Conservation (phyloP, 2,797 vertebrate species). For the Pterois miles region DNA sequence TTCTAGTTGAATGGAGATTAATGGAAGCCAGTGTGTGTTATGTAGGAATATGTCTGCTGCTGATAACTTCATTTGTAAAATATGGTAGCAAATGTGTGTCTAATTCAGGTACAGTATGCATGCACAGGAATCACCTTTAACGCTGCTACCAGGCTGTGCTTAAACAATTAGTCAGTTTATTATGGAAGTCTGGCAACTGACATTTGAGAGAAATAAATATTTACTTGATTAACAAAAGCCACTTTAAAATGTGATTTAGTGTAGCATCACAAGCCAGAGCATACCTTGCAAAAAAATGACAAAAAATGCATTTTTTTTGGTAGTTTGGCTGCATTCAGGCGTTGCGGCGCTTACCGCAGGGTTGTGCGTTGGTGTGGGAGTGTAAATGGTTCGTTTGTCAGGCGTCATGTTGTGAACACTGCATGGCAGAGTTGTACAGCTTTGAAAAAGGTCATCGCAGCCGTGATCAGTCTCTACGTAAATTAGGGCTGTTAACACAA, state of each 20-base stretch:
- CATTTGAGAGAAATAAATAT: slow-evolving; percentile 26
- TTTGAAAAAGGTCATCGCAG: too few relatives aligned
- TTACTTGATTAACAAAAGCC: not conserved
- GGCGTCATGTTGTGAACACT: too few relatives aligned
- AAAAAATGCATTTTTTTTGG: too few relatives aligned
- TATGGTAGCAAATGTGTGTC: not conserved
- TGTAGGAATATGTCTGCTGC: not conserved
- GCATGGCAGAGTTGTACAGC: too few relatives aligned
- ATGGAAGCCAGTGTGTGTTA: not conserved
- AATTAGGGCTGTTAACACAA: too few relatives aligned
- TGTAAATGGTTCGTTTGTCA: too few relatives aligned
- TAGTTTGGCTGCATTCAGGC: too few relatives aligned
- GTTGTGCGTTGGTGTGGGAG: too few relatives aligned
- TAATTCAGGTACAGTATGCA: not conserved
- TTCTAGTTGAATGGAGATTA: not conserved
- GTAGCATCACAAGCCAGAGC: not conserved
- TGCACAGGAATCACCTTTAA: not conserved
- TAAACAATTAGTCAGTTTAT: not conserved
- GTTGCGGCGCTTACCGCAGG: too few relatives aligned
- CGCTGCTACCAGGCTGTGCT: not conserved
- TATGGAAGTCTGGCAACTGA: not conserved
- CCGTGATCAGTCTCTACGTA: too few relatives aligned
- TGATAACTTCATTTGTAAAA: not conserved
- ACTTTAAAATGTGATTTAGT: not conserved
- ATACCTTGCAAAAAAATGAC: not conserved